Evolutionary conservation across 2,113 vertebrate species (phyloP).

Genomic region (Gadus chalcogrammus): DNA sequence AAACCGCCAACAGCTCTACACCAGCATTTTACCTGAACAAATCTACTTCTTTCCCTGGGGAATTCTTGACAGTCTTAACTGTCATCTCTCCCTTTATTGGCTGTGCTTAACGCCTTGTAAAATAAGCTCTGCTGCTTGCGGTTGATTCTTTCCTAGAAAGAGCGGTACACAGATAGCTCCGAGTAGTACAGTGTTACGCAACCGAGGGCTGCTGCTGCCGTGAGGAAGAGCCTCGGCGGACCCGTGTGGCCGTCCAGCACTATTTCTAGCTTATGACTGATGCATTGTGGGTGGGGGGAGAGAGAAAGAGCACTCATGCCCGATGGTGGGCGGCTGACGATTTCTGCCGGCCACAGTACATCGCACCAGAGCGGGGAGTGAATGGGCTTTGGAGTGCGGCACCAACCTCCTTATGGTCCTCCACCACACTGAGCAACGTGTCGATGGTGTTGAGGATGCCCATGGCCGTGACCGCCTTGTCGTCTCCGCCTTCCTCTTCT

Average conservation of each 20-base stretch:
- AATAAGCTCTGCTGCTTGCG: too few relatives aligned
- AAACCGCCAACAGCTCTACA: too few relatives aligned
- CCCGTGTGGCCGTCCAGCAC: conserved; percentile 21
- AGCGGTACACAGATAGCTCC: too few relatives aligned
- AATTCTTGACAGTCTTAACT: too few relatives aligned
- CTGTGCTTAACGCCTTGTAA: too few relatives aligned
- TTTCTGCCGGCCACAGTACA: conserved; percentile 53
- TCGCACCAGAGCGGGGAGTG: conserved; percentile 42
- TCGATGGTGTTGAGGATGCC: conserved; percentile 99
- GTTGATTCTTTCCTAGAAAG: too few relatives aligned
- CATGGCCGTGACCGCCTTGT: conserved; percentile 99
- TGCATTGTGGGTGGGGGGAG: conserved; percentile 52
- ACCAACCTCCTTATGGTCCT: conserved; percentile 96
- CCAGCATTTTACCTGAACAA: too few relatives aligned
- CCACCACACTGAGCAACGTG: conserved; percentile 96
- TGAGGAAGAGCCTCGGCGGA: conserved; percentile 22
- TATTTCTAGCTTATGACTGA: conserved; percentile 58
- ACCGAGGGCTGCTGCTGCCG: conserved; percentile 6
- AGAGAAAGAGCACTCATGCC: conserved; percentile 48
- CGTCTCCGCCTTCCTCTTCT: conserved; percentile 97
- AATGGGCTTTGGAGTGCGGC: conserved; percentile 12
- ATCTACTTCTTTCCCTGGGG: too few relatives aligned
- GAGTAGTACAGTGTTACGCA: conserved; percentile 4
- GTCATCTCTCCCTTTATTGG: too few relatives aligned
- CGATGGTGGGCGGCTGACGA: conserved; percentile 64